A percentile compares a stretch with the other conserved stretches of the same genome.
Evolutionary conservation across 2,888 invertebrate species (phyloP).

Genomic region (Eilema griseolum): DNA sequence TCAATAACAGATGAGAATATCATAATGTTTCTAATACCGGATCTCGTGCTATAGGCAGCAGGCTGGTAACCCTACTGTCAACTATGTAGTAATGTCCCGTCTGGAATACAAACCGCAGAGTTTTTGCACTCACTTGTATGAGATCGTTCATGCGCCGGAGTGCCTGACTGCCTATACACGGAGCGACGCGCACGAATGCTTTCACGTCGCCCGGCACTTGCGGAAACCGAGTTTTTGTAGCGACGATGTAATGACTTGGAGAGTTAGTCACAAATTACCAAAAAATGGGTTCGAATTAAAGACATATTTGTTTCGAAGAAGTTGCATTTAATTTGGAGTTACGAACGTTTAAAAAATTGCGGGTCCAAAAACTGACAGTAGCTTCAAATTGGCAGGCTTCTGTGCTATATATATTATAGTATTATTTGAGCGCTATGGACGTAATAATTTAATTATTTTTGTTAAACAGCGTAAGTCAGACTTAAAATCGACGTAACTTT

Average conservation of each 20-base stretch:
- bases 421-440: too few relatives aligned
- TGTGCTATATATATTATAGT: too few relatives aligned
- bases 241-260: neutral
- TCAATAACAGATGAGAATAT: neutral
- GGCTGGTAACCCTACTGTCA: conserved; percentile 1
- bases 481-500: too few relatives aligned
- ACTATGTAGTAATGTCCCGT: conserved; percentile 18
- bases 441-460: too few relatives aligned
- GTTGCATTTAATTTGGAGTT: neutral
- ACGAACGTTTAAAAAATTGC: neutral
- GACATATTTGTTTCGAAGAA: neutral
- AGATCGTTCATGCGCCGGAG: conserved; percentile 14
- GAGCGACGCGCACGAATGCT: conserved; percentile 18
- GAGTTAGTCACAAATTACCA: conserved; percentile 8
- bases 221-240: conserved; percentile 23
- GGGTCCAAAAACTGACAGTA: neutral
- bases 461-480: too few relatives aligned
- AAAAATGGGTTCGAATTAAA: neutral
- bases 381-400: neutral
- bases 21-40: neutral
- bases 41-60: neutral
- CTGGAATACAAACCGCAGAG: conserved; percentile 21
- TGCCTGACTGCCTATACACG: conserved; percentile 15
- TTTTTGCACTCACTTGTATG: conserved; percentile 17
- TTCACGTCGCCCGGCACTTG: conserved; percentile 21